Evolutionary conservation across 2,113 vertebrate genomes (phyloP), one percentile per base, ranked within the genome.

Genomic region (Mungos mungo): DNA sequence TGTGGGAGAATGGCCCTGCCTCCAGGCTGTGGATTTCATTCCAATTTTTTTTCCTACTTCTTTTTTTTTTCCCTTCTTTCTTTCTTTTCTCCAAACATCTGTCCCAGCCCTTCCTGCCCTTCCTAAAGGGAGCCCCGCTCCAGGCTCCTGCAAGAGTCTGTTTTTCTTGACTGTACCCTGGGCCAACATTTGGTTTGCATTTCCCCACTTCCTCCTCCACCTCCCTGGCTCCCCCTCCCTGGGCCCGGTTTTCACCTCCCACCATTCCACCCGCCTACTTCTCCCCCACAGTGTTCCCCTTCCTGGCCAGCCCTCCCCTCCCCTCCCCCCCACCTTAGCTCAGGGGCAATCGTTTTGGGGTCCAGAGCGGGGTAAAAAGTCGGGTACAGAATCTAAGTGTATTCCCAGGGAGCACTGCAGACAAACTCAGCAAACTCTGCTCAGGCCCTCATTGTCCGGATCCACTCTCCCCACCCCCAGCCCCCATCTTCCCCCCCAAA

Each of bases 171-270:
- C 96, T 92, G 92, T 97, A 92, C 92, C 80, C 98, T 74, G 96
- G 88, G 98, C 98, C 98, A 98, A 98, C 98, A 98, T 98, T 98
- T 98, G 98, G 98, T 98, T 98, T 98, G 94, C 97, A 98, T 98
- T 98, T 98, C 94, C 96, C 98, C 98, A 98, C 97, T 98, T 96
- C 97, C 98, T 97, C 87, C 90, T 93, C 86, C 87, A 69, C 90
- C 93, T 72, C 81, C 80, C 38, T 52, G 25, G 38, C 38, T 60
- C 94, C 85, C 85, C 41, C 19, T 66, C 69, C 93, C 84, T 3
- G 52, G 86, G 76, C 92, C 88, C 66, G 29, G 35, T 45, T 35
- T 89, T 76, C 54, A 35, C 95, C 89, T 95, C 95, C 93, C 88
- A 72, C 87, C 81, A 31, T 92, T 91, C 93, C 95, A 65, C 92